Conservation (phyloP, 2,113 vertebrate genomes). For the Brachypteracias leptosomus region DNA sequence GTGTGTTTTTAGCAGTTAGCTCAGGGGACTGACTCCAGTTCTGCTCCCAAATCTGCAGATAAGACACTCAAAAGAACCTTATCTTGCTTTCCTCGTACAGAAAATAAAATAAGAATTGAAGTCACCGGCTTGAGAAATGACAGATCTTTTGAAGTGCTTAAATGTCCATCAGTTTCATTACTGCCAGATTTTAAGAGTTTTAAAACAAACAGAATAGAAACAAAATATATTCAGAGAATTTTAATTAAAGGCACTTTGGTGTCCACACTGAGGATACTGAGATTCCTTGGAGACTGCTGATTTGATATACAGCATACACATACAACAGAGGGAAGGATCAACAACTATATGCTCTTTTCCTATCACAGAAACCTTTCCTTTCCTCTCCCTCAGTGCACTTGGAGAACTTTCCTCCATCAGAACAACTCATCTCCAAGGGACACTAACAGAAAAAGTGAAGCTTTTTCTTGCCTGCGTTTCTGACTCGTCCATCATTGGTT, state of each 20-base stretch:
- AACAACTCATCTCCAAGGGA: neutral
- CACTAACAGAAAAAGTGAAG: neutral
- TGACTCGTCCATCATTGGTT: neutral
- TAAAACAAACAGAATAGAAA: neutral
- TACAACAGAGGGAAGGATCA: neutral
- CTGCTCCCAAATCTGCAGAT: neutral
- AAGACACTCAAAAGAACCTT: neutral
- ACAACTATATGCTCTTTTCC: neutral
- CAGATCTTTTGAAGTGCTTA: neutral
- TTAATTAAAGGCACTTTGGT: conserved; percentile 31
- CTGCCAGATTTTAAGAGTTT: neutral
- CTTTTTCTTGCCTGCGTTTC: neutral
- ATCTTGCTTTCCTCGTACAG: neutral
- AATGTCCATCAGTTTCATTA: neutral
- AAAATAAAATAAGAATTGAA: neutral
- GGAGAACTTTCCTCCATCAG: neutral
- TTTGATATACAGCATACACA: neutral
- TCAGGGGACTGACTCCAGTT: neutral
- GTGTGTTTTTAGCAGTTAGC: neutral
- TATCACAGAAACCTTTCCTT: neutral
- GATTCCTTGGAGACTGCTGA: neutral
- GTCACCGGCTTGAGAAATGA: neutral
- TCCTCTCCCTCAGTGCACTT: neutral
- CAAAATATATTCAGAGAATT: neutral
- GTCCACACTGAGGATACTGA: neutral